These are phyloP conservation scores for Sebastes oblongus DNA, from an alignment of 2,797 vertebrate genomes.

Conservation along the genomic window DNA sequence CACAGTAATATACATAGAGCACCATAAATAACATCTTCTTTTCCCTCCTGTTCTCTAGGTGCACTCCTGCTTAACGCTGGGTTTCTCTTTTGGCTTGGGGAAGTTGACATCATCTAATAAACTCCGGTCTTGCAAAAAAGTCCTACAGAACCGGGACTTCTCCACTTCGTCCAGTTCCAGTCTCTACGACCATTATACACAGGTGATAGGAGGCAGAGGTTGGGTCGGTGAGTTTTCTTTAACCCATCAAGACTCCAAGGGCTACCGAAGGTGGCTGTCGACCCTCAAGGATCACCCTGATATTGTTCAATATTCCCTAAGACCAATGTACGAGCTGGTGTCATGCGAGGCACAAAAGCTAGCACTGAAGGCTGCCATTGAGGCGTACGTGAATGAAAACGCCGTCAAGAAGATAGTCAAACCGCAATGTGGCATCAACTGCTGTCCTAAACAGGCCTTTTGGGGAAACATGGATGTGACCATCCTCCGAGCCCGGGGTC, in stretches of 20 bases:
- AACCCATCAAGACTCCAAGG: background rate
- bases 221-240: constrained; percentile 49
- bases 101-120: too few relatives aligned
- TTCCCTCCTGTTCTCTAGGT: background rate
- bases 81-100: background rate
- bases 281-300: constrained; percentile 43
- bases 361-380: constrained; percentile 3
- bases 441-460: constrained; percentile 27
- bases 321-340: constrained; percentile 33
- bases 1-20: background rate
- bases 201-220: constrained; percentile 40
- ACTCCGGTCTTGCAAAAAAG: background rate
- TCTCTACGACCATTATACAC: background rate
- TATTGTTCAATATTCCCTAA: constrained; percentile 24
- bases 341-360: background rate
- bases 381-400: constrained; percentile 25
- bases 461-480: constrained; percentile 36
- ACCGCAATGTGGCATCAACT: background rate
- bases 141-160: constrained; percentile 17
- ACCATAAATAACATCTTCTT: background rate
- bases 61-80: background rate
- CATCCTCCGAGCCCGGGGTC: constrained; percentile 33
- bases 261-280: constrained; percentile 26
- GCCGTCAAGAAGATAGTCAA: background rate
- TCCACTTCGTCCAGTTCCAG: background rate